Conservation (phyloP, 2,888 invertebrate species). For the Tachystola acroxantha region DNA sequence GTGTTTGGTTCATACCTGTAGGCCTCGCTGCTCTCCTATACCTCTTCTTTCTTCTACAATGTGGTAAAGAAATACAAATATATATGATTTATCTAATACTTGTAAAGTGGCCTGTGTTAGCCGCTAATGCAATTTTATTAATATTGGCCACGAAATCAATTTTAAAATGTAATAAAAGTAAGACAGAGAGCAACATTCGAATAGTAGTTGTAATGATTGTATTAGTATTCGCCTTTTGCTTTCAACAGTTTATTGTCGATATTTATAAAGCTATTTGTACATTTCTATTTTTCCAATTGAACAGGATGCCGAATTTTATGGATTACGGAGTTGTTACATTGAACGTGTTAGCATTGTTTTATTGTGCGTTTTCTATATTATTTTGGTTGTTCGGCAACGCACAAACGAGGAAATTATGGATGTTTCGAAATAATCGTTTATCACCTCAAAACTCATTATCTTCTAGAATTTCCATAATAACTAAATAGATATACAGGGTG, state of each 20-base stretch:
- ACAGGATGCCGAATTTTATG: slow-evolving; percentile 15
- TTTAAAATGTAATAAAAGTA: slow-evolving; percentile 34
- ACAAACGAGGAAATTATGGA: slow-evolving; percentile 53
- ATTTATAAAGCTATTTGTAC: slow-evolving; percentile 38
- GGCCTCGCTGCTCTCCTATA: slow-evolving; percentile 24
- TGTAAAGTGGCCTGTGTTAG: slow-evolving; percentile 56
- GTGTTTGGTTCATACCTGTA: slow-evolving; percentile 43
- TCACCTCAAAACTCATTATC: slow-evolving; percentile 5
- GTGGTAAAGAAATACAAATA: slow-evolving; percentile 14
- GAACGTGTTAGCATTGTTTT: slow-evolving; percentile 45
- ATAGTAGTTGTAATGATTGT: slow-evolving; percentile 47
- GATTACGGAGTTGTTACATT: slow-evolving; percentile 12
- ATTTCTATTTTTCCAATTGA: slow-evolving; percentile 14
- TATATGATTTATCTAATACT: slow-evolving; percentile 34
- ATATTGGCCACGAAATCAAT: slow-evolving; percentile 42
- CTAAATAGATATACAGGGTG: too few relatives aligned
- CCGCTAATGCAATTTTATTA: slow-evolving; percentile 43
- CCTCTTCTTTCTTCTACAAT: slow-evolving; percentile 15
- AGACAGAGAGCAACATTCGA: slow-evolving; percentile 31
- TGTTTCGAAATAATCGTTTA: slow-evolving; percentile 13
- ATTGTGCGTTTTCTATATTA: slow-evolving; percentile 49
- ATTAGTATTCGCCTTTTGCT: slow-evolving; percentile 52
- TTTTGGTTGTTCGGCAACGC: slow-evolving; percentile 65
- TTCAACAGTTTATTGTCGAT: slow-evolving; percentile 52
- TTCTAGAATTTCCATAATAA: too few relatives aligned